A percentile compares a stretch with the other conserved stretches of the same genome.
phyloP scores from a whole-genome alignment of 2,888 invertebrate species.

The Agonopterix arenella region DNA sequence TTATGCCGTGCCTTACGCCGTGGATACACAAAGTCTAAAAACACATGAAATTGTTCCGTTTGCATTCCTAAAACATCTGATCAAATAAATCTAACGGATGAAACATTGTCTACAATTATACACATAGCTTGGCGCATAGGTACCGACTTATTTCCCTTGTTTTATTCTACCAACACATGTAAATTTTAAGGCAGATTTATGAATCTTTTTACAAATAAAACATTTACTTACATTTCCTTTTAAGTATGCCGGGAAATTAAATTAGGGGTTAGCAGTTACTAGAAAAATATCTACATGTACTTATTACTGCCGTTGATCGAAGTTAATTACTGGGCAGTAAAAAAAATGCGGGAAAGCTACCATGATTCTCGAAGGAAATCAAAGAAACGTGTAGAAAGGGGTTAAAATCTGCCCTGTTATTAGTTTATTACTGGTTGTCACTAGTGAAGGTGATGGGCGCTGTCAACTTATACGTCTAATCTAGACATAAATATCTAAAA shows the following conservation, averaged over 20 bases:
- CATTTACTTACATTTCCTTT: no score
- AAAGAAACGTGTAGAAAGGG: constrained; percentile 66
- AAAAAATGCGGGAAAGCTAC: constrained; percentile 38
- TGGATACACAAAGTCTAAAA: constrained; percentile 22
- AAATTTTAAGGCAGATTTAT: no score
- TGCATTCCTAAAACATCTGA: constrained; percentile 58
- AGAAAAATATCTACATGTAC: not conserved
- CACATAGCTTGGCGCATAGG: constrained; percentile 16
- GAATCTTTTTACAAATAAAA: not conserved
- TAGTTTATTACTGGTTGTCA: constrained; percentile 59
- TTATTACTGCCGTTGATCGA: constrained; percentile 36
- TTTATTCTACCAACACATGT: no score
- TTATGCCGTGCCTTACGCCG: constrained; percentile 8
- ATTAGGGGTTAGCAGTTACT: not conserved
- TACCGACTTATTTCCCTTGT: no score
- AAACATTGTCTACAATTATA: constrained; percentile 25
- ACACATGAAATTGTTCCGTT: constrained; percentile 26
- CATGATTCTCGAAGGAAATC: constrained; percentile 48
- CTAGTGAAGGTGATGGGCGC: constrained; percentile 42
- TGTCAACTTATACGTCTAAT: constrained; percentile 31
- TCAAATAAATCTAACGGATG: constrained; percentile 60
- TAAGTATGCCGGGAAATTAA: no score
- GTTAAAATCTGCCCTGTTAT: constrained; percentile 51
- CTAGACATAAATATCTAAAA: not conserved
- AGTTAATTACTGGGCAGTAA: constrained; percentile 46